phyloP scores from a whole-genome alignment of 1,140 invertebrate species.

The Scaptomyza graminum region DNA sequence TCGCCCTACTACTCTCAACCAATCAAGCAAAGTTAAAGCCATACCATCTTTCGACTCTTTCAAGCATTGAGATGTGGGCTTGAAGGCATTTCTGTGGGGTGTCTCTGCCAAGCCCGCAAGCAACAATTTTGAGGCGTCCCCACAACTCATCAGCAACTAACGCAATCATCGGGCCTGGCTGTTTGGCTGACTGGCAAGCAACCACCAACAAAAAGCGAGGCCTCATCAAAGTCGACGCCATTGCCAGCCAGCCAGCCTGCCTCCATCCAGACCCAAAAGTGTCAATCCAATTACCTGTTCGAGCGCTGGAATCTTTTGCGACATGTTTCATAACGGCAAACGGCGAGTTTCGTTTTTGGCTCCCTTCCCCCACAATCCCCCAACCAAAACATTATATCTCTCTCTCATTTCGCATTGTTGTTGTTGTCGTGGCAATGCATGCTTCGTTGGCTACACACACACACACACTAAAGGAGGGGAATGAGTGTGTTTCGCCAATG shows the following conservation, averaged over 20 bases:
- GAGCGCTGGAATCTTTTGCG: constrained; percentile 81
- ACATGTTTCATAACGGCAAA: constrained; percentile 80
- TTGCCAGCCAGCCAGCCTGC: constrained; percentile 10
- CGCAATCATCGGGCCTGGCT: constrained; percentile 73
- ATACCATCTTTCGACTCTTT: constrained; percentile 14
- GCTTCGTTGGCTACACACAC: constrained; percentile 47
- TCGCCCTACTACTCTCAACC: constrained; percentile 13
- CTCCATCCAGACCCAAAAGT: constrained; percentile 77
- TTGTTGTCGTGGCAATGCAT: constrained; percentile 38
- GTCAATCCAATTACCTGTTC: constrained; percentile 82
- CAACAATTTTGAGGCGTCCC: constrained; percentile 67
- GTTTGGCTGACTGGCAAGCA: constrained; percentile 47
- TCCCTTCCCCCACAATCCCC: not conserved
- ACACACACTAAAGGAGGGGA: constrained; percentile 7
- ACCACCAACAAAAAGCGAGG: constrained; percentile 67
- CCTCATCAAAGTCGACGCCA: constrained; percentile 71
- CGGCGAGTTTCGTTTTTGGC: constrained; percentile 31
- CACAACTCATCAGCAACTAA: constrained; percentile 72
- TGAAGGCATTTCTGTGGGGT: constrained; percentile 9
- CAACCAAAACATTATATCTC: not conserved
- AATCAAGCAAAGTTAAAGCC: constrained; percentile 69
- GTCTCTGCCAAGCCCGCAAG: constrained; percentile 56
- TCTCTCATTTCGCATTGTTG: constrained; percentile 17
- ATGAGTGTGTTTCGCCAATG: constrained; percentile 64
- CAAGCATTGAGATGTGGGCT: not conserved